Base-by-base conservation (phyloP, 2,797 vertebrate species). In the Gymnopithys bicolor region DNA sequence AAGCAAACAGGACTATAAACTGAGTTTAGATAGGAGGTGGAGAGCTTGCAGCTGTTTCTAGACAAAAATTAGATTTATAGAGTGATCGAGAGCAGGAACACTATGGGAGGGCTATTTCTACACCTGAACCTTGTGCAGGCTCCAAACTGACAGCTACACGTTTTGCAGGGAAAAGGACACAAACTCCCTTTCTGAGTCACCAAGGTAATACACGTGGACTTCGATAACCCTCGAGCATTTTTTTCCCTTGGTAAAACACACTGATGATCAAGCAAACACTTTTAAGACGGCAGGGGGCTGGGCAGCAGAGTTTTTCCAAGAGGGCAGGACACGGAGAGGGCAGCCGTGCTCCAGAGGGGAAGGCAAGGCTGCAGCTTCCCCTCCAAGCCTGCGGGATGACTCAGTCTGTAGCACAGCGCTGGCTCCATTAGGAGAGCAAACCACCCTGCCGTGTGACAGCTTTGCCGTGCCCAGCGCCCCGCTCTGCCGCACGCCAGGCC, bases 321-420 rank as follows among this genome's bases (percentile, higher is more conserved):
- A n/a, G 22, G 33, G 59, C 28, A 9, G 8, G 49, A 3, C 49
- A n/a, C 0, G 9, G 6, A 39, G 37, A 1, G 5, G 0, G 33
- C 27, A 28, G 10, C 25, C 62, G 64, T 33, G 46, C n/a, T 52
- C 67, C 58, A 4, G 13, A 83, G 30, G 43, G 32, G 73, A 46
- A 84, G 58, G 30, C 51, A 59, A 59, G 66, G 73, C 69, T 52
- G 6, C 0, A 15, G 75, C 39, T 22, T 28, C 17, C 79, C 33
- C 51, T 9, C 11, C 45, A 1, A 51, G 33, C 8, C 49, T 25
- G 18, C 49, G 22, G 25, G 64, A 73, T 86, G 78, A 91, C 90
- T 89, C 92, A 64, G 90, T 67, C 3, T 16, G 46, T 5, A 8
- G 5, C 60, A 37, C 71, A 56, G 63, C 60, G 11, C 53, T 22